Percentiles rank a stretch among this genome's conserved stretches.
These are phyloP conservation scores for Pristionchus exspectatus DNA, from an alignment of 2,888 invertebrate species.

Conservation along the genomic window DNA sequence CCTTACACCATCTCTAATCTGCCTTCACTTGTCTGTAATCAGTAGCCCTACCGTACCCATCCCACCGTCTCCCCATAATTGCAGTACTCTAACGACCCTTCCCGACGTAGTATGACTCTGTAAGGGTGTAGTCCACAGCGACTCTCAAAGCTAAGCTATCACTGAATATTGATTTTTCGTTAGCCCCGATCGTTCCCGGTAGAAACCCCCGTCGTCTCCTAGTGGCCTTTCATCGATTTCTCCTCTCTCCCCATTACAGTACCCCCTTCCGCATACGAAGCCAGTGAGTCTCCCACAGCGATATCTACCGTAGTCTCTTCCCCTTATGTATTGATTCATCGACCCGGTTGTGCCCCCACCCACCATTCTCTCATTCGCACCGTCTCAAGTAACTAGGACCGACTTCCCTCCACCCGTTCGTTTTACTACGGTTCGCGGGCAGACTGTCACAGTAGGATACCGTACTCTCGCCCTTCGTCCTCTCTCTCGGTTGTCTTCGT, in stretches of 20 bases:
- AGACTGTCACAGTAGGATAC: conserved; percentile 45
- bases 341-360: conserved; percentile 26
- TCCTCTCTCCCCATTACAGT: conserved; percentile 10
- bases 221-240: conserved; percentile 48
- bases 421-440: conserved; percentile 38
- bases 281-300: conserved; percentile 36
- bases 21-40: conserved; percentile 16
- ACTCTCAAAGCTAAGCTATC: conserved; percentile 38
- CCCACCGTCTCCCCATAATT: neutral
- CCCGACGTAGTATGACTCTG: conserved; percentile 39
- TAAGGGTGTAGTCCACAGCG: conserved; percentile 43
- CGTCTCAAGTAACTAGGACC: conserved; percentile 49
- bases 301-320: conserved; percentile 14
- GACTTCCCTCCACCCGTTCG: neutral
- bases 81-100: conserved; percentile 43
- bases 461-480: conserved; percentile 40
- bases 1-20: neutral
- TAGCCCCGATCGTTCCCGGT: conserved; percentile 27
- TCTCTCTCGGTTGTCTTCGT: conserved; percentile 20
- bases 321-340: conserved; percentile 27
- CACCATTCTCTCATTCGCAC: conserved; percentile 20
- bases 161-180: conserved; percentile 9
- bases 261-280: conserved; percentile 20
- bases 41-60: neutral
- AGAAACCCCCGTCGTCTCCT: conserved; percentile 8